Base-by-base conservation (phyloP, 1,140 invertebrate species). In the Araneus ventricosus region DNA sequence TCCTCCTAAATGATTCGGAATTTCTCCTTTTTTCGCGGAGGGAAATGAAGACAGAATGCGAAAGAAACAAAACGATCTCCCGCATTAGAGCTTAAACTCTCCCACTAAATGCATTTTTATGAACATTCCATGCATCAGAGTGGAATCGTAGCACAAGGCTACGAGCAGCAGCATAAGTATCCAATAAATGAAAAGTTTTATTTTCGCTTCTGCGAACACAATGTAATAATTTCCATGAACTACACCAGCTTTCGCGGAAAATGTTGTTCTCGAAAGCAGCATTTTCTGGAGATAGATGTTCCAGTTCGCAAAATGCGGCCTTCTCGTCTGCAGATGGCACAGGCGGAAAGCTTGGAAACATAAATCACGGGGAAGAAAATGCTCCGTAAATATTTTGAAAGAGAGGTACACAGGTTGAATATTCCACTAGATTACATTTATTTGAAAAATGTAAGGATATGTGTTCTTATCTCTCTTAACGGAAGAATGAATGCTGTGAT, bases 401-500 rank as follows among this genome's bases (percentile, higher is more conserved):
- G 52, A 41, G 88, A 59, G 57, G 39, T 52, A 80, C 67, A 67
- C 5, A 52, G 34, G 63, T 90, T 52, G 41, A 41, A 27, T 57
- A 79, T 90, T 90, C 70, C 88, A 27, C 67, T 90, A 90, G 88
- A 90, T 90, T 90, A 90, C 45, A 57, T 75, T 79, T 57, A 79
- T 39, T 30, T 52, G n/a, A 79, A 57, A 57, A 79, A 90, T 80
- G 37, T 24, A 67, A 45, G 61, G 70, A 75, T 75, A 37, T 75
- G 70, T 75, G 70, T 75, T 75, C 70, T 75, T 75, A 37, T 75
- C 70, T 75, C 20, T 75, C 70, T 75, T 75, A 75, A 75, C 70
- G 70, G 70, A 75, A 75, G 70, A 75, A 75, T 37, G 70, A 75
- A 75, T 75, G 70, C 70, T 75, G 5, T 14, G 70, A 37, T 75